Evolutionary conservation across 2,888 invertebrate species (phyloP).

Genomic region (Cyclophora punctaria): DNA sequence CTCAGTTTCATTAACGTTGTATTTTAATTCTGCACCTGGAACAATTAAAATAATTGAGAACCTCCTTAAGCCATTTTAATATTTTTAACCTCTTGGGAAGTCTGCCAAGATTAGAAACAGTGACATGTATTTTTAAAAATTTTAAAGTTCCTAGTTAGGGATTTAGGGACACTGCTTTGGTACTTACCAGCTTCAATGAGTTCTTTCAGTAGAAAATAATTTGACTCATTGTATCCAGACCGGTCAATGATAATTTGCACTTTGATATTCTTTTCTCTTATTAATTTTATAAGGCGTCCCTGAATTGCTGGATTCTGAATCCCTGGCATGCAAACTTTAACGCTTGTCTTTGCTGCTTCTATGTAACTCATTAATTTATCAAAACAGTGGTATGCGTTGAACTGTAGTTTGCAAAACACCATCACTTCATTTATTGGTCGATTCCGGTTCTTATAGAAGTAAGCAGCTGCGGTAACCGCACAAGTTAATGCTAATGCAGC

Average conservation of each 20-base stretch:
- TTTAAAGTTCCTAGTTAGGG: not conserved
- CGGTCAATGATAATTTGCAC: constrained; percentile 58
- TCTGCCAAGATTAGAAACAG: too few species aligned
- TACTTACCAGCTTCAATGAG: constrained; percentile 57
- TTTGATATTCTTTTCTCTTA: constrained; percentile 52
- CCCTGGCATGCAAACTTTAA: constrained; percentile 65
- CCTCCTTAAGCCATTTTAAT: not conserved
- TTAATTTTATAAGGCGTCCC: constrained; percentile 49
- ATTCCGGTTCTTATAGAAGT: constrained; percentile 54
- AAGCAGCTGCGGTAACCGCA: constrained; percentile 59
- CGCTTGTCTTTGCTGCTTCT: constrained; percentile 50
- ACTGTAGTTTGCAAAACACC: constrained; percentile 68
- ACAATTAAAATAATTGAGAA: constrained; percentile 5
- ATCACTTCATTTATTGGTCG: constrained; percentile 63
- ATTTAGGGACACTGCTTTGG: too few species aligned
- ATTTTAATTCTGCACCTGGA: constrained; percentile 76
- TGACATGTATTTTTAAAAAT: too few species aligned
- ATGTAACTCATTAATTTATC: constrained; percentile 62
- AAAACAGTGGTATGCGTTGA: constrained; percentile 61
- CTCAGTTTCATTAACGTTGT: constrained; percentile 51
- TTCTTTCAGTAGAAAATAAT: constrained; percentile 56
- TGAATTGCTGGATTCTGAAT: constrained; percentile 67
- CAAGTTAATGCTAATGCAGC: constrained; percentile 59
- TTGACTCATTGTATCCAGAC: constrained; percentile 53
- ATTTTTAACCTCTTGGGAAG: not conserved